phyloP scores from a whole-genome alignment of 2,888 invertebrate genomes.

The Mimumesa dahlbomi region DNA sequence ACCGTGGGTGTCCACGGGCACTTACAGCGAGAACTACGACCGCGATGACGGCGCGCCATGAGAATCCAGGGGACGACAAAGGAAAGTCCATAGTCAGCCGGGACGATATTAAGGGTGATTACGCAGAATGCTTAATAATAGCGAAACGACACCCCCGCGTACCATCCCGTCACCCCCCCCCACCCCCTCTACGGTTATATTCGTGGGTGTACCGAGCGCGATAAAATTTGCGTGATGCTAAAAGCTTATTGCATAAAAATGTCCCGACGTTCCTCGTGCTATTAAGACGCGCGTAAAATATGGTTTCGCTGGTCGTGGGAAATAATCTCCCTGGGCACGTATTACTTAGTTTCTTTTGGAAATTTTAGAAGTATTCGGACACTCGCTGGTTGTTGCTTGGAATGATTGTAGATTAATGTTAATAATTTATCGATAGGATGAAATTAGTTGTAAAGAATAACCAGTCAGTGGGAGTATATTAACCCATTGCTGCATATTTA shows the following conservation, averaged over 20 bases:
- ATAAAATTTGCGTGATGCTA: constrained; percentile 36
- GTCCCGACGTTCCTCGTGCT: background rate
- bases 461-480: no score
- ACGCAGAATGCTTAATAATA: constrained; percentile 64
- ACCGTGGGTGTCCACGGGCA: constrained; percentile 59
- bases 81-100: constrained; percentile 62
- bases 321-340: no score
- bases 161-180: constrained; percentile 23
- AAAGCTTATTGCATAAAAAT: constrained; percentile 18
- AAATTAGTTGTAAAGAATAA: no score
- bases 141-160: constrained; percentile 9
- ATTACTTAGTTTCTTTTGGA: no score
- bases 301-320: background rate
- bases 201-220: constrained; percentile 2
- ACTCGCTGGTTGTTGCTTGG: no score
- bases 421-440: no score
- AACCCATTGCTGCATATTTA: no score
- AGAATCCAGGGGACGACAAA: constrained; percentile 54
- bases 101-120: constrained; percentile 64
- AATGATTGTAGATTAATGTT: no score
- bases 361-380: no score
- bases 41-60: constrained; percentile 23
- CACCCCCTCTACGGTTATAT: background rate
- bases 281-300: constrained; percentile 8
- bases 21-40: constrained; percentile 43